phyloP scores from a whole-genome alignment of 1,140 invertebrate species.

The Drepana arcuata region DNA sequence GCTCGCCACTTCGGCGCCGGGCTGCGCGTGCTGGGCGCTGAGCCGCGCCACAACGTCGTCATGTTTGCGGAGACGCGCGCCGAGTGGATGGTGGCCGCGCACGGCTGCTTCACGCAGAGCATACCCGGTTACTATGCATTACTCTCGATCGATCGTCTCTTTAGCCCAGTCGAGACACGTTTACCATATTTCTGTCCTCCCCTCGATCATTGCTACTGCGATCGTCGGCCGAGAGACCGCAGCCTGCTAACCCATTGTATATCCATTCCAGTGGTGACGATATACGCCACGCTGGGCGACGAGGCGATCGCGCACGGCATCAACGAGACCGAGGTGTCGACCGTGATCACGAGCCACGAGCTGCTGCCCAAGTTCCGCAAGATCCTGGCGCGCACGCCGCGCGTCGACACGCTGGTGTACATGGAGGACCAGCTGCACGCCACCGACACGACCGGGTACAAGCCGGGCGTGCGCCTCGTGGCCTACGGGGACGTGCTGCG shows the following conservation, averaged over 20 bases:
- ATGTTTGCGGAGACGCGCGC: conserved; percentile 97
- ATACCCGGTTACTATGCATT: conserved; percentile 77
- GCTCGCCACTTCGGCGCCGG: conserved; percentile 86
- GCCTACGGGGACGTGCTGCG: conserved; percentile 75
- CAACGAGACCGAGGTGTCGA: conserved; percentile 95
- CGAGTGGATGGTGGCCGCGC: conserved; percentile 97
- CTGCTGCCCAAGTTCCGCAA: conserved; percentile 91
- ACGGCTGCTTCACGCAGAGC: conserved; percentile 94
- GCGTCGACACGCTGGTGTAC: conserved; percentile 86
- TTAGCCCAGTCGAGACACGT: too few species aligned
- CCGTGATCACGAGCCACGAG: conserved; percentile 91
- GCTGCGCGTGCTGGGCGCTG: conserved; percentile 78
- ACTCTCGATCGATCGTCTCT: neutral
- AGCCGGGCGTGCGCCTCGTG: conserved; percentile 77
- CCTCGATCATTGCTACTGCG: too few species aligned
- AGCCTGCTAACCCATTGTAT: neutral
- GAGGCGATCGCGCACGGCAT: conserved; percentile 96
- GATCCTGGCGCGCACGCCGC: conserved; percentile 78
- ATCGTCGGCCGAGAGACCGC: too few species aligned
- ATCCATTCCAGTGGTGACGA: conserved; percentile 90
- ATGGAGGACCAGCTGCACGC: conserved; percentile 89
- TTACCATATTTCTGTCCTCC: too few species aligned
- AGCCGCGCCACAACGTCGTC: conserved; percentile 82
- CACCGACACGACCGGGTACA: conserved; percentile 78
- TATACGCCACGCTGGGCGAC: conserved; percentile 97